Evolutionary conservation across 2,113 vertebrate species (phyloP), one percentile per base, ranked within the genome.

Genomic region (Chionodraco myersi): DNA sequence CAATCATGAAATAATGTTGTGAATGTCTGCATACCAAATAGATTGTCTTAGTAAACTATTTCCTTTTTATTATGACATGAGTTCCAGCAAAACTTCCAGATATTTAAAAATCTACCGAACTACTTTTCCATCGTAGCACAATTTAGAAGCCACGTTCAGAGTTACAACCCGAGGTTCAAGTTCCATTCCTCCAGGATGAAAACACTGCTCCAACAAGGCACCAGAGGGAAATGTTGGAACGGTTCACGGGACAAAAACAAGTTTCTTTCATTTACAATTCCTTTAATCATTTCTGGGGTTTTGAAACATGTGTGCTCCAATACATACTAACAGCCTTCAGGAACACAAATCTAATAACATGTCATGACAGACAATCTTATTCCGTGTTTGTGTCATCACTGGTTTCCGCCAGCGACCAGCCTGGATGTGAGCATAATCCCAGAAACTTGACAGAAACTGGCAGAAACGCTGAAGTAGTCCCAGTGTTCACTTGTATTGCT

Each of bases 111-210:
- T 52, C 8, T 10, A 54, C 12, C 0, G 0, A 36, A 36, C 16
- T 41, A 61, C 47, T n/a, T 48, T 26, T 18, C 48, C 64, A 14
- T 57, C 72, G 41, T 47, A 68, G 58, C 54, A 52, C 73, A 70
- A 57, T 47, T 57, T 41, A 48, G 58, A 70, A 59, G 48, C 60
- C 15, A 1, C 44, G 23, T 60, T 18, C 6, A 1, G 52, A 78
- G 66, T 71, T 49, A 58, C 18, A 65, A 36, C 1, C 52, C 3
- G n/a, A 51, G 30, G 36, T 59, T 49, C n/a, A 44, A 53, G 53
- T 60, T 62, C 75, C 76, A 84, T 89, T 87, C 86, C 57, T 75
- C 18, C 57, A 36, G 76, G 60, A 63, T 87, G 78, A 82, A 79
- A 56, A 87, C 87, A 84, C 47, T 1, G 53, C 57, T 54, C 10